Evolutionary conservation across 1,140 invertebrate species (phyloP).

Genomic region (Lasaia peninsularis): DNA sequence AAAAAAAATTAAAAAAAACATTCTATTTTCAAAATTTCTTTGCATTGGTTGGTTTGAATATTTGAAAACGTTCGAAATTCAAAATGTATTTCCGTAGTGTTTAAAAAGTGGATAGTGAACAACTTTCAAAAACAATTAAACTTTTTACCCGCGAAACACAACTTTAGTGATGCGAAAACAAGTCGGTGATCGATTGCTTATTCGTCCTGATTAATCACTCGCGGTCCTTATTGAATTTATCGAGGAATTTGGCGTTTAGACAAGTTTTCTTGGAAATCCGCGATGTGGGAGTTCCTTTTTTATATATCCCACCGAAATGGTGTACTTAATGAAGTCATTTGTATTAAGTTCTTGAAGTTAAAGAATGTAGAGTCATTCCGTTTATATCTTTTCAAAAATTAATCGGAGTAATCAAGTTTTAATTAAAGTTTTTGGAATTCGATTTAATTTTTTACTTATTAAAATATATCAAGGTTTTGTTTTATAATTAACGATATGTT

Average conservation of each 20-base stretch:
- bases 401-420: background rate
- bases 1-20: slow-evolving; percentile 16
- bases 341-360: slow-evolving; percentile 47
- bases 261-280: slow-evolving; percentile 58
- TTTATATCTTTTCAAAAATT: slow-evolving; percentile 20
- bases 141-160: background rate
- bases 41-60: background rate
- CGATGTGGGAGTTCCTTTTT: slow-evolving; percentile 66
- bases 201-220: slow-evolving; percentile 50
- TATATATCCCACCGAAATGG: slow-evolving; percentile 32
- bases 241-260: slow-evolving; percentile 57
- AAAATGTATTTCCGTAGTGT: too few species aligned
- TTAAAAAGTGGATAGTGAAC: background rate
- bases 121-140: slow-evolving; percentile 12
- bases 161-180: slow-evolving; percentile 38
- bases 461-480: background rate
- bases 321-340: slow-evolving; percentile 63
- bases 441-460: too few species aligned
- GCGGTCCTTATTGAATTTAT: slow-evolving; percentile 55
- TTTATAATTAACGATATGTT: background rate
- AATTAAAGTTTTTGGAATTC: too few species aligned
- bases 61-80: too few species aligned
- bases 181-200: slow-evolving; percentile 47
- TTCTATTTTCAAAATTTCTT: background rate
- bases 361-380: slow-evolving; percentile 35